Conservation (phyloP, 1,140 invertebrate species). For the Daktulosphaira vitifoliae region DNA sequence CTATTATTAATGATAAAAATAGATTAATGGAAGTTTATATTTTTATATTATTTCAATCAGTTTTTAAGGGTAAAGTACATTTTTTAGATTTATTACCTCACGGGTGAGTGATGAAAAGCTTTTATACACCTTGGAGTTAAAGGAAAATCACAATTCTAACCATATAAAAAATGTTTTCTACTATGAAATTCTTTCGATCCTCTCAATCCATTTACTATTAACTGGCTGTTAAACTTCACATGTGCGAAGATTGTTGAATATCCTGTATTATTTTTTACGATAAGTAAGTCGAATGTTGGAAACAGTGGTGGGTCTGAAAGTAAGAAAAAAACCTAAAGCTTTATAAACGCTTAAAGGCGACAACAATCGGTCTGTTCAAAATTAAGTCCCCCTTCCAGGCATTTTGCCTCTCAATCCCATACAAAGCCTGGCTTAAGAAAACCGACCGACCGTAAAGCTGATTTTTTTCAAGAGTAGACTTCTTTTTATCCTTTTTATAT, state of each 20-base stretch:
- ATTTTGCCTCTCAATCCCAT: background rate
- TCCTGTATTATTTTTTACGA: constrained; percentile 10
- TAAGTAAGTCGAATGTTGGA: constrained; percentile 26
- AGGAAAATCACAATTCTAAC: no score
- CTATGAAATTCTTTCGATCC: no score
- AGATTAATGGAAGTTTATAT: no score
- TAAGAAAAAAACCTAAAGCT: constrained; percentile 14
- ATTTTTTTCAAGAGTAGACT: constrained; percentile 30
- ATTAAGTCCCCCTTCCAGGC: constrained; percentile 17
- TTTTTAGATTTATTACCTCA: no score
- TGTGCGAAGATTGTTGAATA: constrained; percentile 14
- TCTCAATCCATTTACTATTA: constrained; percentile 14
- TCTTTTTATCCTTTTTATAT: constrained; percentile 22
- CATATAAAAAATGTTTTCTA: no score
- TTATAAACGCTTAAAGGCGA: constrained; percentile 33
- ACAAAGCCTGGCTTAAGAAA: constrained; percentile 28
- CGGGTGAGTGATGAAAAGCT: no score
- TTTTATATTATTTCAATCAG: no score
- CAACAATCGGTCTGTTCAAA: constrained; percentile 32
- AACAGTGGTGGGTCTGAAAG: background rate
- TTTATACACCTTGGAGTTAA: no score
- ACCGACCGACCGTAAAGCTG: constrained; percentile 30
- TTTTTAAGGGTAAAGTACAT: no score
- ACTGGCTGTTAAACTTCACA: background rate
- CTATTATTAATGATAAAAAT: no score